These are phyloP conservation scores for Mnemiopsis leidyi DNA, from an alignment of 37 sponge, comb jelly and placozoan species.

Conservation along the genomic window DNA sequence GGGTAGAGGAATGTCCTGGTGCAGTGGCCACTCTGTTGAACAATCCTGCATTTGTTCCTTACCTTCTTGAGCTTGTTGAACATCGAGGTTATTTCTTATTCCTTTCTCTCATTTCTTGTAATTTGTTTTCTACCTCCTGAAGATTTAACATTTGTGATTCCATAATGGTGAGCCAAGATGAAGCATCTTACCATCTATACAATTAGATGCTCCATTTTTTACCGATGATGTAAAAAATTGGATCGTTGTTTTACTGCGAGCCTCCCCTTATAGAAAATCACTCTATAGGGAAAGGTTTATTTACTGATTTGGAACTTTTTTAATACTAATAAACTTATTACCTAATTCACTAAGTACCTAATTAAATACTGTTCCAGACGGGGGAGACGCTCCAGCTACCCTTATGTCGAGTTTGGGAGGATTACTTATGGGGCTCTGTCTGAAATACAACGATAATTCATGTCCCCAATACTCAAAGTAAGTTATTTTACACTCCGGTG, in stretches of 20 bases:
- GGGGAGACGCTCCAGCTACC: background rate
- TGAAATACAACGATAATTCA: slow-evolving; percentile 50
- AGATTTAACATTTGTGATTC: too few relatives aligned
- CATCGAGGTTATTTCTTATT: background rate
- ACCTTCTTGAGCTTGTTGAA: slow-evolving; percentile 14
- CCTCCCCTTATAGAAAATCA: too few relatives aligned
- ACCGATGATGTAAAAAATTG: background rate
- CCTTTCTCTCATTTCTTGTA: background rate
- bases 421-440: slow-evolving; percentile 18
- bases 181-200: background rate
- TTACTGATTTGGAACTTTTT: too few relatives aligned
- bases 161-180: too few relatives aligned
- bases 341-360: too few relatives aligned
- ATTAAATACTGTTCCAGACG: background rate
- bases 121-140: background rate
- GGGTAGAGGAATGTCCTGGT: slow-evolving; percentile 75
- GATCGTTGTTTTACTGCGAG: too few relatives aligned
- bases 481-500: too few relatives aligned
- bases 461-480: slow-evolving; percentile 57
- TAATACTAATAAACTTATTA: too few relatives aligned
- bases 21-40: slow-evolving; percentile 80
- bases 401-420: background rate
- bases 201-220: background rate
- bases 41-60: slow-evolving; percentile 73
- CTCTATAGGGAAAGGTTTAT: too few relatives aligned